A percentile compares a stretch with the other conserved stretches of the same genome.
phyloP scores from a whole-genome alignment of 2,888 invertebrate genomes.

The Panopea generosa region DNA sequence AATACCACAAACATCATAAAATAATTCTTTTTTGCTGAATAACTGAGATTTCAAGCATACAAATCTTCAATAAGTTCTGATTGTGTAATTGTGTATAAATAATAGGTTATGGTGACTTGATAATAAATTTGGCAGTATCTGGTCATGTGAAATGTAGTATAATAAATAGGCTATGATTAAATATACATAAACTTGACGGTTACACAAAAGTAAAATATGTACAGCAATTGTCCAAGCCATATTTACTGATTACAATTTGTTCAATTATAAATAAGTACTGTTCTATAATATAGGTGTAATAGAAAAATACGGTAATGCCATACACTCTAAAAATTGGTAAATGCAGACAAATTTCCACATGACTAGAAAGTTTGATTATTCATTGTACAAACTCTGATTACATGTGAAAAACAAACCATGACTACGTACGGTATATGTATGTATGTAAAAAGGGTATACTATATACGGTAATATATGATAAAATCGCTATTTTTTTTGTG shows the following conservation, averaged over 20 bases:
- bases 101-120: too few relatives aligned
- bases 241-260: neutral
- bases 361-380: slow-evolving; percentile 52
- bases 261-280: slow-evolving; percentile 7
- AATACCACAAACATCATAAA: too few relatives aligned
- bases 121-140: slow-evolving; percentile 6
- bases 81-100: too few relatives aligned
- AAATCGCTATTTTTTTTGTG: slow-evolving; percentile 63
- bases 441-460: slow-evolving; percentile 55
- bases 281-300: slow-evolving; percentile 24
- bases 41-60: too few relatives aligned
- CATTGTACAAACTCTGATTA: slow-evolving; percentile 57
- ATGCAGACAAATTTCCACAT: slow-evolving; percentile 48
- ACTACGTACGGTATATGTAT: too few relatives aligned
- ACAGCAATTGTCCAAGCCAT: too few relatives aligned
- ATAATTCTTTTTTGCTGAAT: too few relatives aligned
- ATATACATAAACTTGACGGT: slow-evolving; percentile 8
- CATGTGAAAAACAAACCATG: slow-evolving; percentile 65
- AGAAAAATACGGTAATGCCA: slow-evolving; percentile 23
- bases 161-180: neutral
- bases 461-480: slow-evolving; percentile 25
- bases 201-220: too few relatives aligned
- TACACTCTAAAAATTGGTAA: slow-evolving; percentile 52
- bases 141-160: slow-evolving; percentile 8
- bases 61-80: too few relatives aligned